Evolutionary conservation across 1,140 invertebrate species (phyloP), one percentile per base, ranked within the genome.

Genomic region (Tetraneura akinire): DNA sequence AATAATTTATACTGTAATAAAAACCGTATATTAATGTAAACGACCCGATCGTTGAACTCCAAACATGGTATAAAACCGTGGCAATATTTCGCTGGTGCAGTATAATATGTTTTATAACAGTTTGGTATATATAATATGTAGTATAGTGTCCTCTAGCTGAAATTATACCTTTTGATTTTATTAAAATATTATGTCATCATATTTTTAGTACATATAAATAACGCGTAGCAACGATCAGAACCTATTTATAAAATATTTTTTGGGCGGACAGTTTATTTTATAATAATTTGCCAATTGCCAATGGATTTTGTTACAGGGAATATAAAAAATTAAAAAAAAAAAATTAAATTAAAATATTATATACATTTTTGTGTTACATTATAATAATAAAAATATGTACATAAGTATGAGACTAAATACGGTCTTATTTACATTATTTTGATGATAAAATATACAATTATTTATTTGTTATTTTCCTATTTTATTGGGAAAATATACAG

Each of bases 31-130:
- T 74, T 74, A 76, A 78, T 78, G 73, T 60, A 78, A 78, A 78
- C 73, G 73, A 78, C 73, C 73, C 53, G 73, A 78, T 60, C 73
- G 73, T 78, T 78, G 73, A 78, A 78, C 73, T 78, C 73, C 21
- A 26, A 42, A 78, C 73, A 78, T 45, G 53, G 60, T 78, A 78
- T 37, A 60, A 78, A 60, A 76, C 73, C 71, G 53, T 73, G 21
- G 71, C 26, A 74, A 74, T 74, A 74, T 74, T 74, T 74, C 51
- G 71, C 32, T 55, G 29, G 11, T 55, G 29, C n/a, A n/a, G n/a
- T n/a, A n/a, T n/a, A n/a, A n/a, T 37, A 37, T 74, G 29, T 74
- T 57, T 74, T 68, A 68, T 42, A 68, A 21, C n/a, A 42, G 37
- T 68, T 55, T 37, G 8, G 3, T 37, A 37, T 8, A 4, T 74